Base-by-base conservation (phyloP, 2,797 vertebrate species). In the Picus viridis region DNA sequence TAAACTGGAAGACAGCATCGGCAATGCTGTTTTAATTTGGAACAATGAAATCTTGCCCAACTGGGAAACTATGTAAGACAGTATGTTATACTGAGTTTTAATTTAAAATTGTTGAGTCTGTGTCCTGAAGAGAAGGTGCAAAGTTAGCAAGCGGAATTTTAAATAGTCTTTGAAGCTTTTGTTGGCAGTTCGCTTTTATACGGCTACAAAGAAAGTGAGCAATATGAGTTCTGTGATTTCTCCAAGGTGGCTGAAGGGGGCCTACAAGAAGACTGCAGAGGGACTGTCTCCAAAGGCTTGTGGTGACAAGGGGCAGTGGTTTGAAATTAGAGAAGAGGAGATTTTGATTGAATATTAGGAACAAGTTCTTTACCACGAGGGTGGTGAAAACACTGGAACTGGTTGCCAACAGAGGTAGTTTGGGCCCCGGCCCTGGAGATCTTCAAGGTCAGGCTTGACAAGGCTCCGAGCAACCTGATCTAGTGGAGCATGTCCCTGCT, bases 1-100 rank as follows among this genome's bases (percentile, higher is more conserved):
- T 92, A 98, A 98, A 91, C 96, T 99, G 18, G 99, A 99, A 89
- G 99, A 99, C 41, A 99, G 97, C 96, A 99, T 99, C 1, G 99
- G 98, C n/a, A 98, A 98, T 6, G 99, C 99, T 0, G 98, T 98
- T 62, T 97, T 98, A 86, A 99, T 98, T 56, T 99, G 99, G 99
- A 99, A 98, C 95, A 99, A 99, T 45, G 99, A 99, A 93, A 98
- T 99, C 88, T 81, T 99, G 58, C 99, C 99, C 5, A 98, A 99
- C 98, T 99, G 99, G 99, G 98, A 98, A 77, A 98, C 98, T 70
- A 97, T 98, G 99, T 99, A 96, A 98, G 98, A 72, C 22, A 59
- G 43, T 86, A 90, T 93, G 92, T 95, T 96, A 62, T 89, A 62
- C 2, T 94, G 74, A 89, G 77, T 79, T 89, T 68, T 69, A 92